phyloP scores from a whole-genome alignment of 2,888 invertebrate genomes.

The Aromia moschata region DNA sequence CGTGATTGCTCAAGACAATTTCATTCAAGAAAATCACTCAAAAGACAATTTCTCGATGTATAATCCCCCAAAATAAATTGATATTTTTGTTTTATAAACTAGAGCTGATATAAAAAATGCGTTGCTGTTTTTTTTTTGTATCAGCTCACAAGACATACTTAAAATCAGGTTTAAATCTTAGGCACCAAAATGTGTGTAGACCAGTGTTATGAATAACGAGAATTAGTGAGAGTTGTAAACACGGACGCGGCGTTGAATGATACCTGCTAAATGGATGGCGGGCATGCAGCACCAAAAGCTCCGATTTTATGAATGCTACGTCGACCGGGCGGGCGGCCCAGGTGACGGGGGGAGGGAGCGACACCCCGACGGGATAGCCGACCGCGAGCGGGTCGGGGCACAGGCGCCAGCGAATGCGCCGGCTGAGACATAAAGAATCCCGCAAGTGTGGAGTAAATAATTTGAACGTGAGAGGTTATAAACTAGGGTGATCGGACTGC shows the following conservation, averaged over 20 bases:
- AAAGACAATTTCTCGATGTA: too few species aligned
- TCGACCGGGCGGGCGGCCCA: slow-evolving; percentile 10
- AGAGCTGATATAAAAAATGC: too few species aligned
- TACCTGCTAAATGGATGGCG: slow-evolving; percentile 18
- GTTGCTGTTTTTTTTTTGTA: too few species aligned
- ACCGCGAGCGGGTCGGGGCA: slow-evolving; percentile 52
- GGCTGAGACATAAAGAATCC: slow-evolving; percentile 63
- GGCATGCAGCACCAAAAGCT: slow-evolving; percentile 24
- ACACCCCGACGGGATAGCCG: slow-evolving; percentile 60
- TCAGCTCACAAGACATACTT: too few species aligned
- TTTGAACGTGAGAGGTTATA: slow-evolving; percentile 59
- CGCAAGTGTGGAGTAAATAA: slow-evolving; percentile 60
- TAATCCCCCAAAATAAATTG: too few species aligned
- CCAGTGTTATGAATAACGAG: too few species aligned
- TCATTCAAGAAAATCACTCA: too few species aligned
- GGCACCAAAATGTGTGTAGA: too few species aligned
- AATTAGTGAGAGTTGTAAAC: slow-evolving; percentile 27
- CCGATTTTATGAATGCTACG: slow-evolving; percentile 39
- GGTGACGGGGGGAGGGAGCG: slow-evolving; percentile 21
- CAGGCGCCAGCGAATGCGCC: slow-evolving; percentile 64
- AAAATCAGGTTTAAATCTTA: too few species aligned
- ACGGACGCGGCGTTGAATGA: slow-evolving; percentile 22
- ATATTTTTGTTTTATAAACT: too few species aligned
- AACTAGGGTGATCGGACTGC: slow-evolving; percentile 66
- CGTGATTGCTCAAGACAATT: too few species aligned